These are phyloP conservation scores for Hyalella azteca DNA, from an alignment of 2,888 invertebrate species.

Conservation along the genomic window DNA sequence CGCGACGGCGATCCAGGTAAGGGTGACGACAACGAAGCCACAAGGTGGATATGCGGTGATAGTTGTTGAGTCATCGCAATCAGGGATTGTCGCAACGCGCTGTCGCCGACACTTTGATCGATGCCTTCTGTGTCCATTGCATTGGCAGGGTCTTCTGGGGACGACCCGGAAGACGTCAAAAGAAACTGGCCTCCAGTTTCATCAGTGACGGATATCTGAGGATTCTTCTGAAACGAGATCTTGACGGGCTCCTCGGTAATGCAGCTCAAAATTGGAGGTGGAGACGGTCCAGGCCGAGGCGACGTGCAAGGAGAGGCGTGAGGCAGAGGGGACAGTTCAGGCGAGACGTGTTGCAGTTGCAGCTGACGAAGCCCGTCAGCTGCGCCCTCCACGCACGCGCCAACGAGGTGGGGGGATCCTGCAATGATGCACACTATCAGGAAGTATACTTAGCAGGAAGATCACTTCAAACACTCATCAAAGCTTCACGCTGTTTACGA, in stretches of 20 bases:
- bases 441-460: no score
- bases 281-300: slow-evolving; percentile 44
- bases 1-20: neutral
- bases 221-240: slow-evolving; percentile 46
- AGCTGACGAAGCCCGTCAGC: slow-evolving; percentile 52
- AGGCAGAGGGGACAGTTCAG: slow-evolving; percentile 28
- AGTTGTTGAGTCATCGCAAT: slow-evolving; percentile 9
- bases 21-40: slow-evolving; percentile 4
- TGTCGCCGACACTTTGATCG: neutral
- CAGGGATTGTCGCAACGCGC: neutral
- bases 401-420: slow-evolving; percentile 55
- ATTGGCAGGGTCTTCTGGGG: slow-evolving; percentile 47
- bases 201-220: slow-evolving; percentile 56
- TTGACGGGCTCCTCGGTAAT: slow-evolving; percentile 54
- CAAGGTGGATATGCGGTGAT: slow-evolving; percentile 6
- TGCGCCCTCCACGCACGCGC: slow-evolving; percentile 56
- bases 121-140: slow-evolving; percentile 42
- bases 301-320: slow-evolving; percentile 9
- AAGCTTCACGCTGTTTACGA: no score
- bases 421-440: neutral
- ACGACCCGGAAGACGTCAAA: slow-evolving; percentile 46
- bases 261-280: slow-evolving; percentile 48
- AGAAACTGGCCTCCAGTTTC: slow-evolving; percentile 50
- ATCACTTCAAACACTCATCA: no score
- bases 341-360: slow-evolving; percentile 53